Base-by-base conservation (phyloP, 2,888 invertebrate species). In the Octodonta nipae region DNA sequence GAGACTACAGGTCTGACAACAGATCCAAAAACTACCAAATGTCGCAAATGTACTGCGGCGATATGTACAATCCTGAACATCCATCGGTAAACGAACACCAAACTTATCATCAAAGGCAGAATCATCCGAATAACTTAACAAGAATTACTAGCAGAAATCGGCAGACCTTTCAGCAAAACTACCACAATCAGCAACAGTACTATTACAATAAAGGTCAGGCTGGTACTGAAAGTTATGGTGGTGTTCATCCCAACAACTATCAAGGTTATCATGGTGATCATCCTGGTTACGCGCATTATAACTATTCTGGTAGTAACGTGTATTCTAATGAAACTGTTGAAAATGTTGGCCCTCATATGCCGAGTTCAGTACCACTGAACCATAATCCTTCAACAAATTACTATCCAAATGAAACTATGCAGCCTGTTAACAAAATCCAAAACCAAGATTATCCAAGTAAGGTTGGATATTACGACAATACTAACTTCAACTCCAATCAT, bases 401-500 rank as follows among this genome's bases (percentile, higher is more conserved):
- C 36, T 61, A 63, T 37, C 47, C 51, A 6, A 55, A 50, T 28
- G 58, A 62, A 13, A 50, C 44, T 34, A 49, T 56, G 33, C 22
- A 2, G 22, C n/a, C 14, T 6, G 27, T 15, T 28, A 17, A 4
- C 31, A 33, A 31, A 38, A 37, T 38, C 14, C 43, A 37, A 34
- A 48, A 51, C 25, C 30, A 44, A 3, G 56, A 60, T 26, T 58
- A 58, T 36, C 47, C 42, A 33, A 45, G 34, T 13, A 58, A 60
- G 44, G 46, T 56, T 39, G 68, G 67, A 3, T 73, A 73, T 44
- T 71, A 74, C 33, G 71, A 73, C 22, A 68, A 58, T 60, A 70
- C 42, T 60, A 64, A 58, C 26, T 64, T 66, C 35, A 66, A 63
- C 46, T 58, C 49, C 37, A 56, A 39, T 46, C 60, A 42, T 54